phyloP scores from a whole-genome alignment of 2,888 invertebrate species.

The Formica aserva region DNA sequence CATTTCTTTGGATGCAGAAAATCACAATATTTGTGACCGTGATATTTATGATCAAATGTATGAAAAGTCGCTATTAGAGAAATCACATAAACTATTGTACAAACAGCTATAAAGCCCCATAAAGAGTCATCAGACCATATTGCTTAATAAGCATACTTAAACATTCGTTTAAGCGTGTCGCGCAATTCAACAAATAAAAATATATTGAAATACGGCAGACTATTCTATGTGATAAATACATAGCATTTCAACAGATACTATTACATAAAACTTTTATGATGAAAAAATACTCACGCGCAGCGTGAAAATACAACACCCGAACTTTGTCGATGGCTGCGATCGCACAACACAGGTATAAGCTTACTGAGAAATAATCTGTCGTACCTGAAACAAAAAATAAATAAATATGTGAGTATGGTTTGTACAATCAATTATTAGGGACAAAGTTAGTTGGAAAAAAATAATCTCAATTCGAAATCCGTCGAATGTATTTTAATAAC shows the following conservation, averaged over 20 bases:
- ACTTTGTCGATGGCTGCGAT: neutral
- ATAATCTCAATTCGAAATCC: conserved; percentile 21
- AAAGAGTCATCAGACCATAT: conserved; percentile 11
- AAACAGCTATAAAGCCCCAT: neutral
- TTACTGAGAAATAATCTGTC: conserved; percentile 38
- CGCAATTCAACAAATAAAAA: conserved; percentile 19
- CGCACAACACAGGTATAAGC: neutral
- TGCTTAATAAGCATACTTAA: conserved; percentile 20
- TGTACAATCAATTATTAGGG: neutral
- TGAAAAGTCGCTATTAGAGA: conserved; percentile 15
- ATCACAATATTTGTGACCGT: neutral
- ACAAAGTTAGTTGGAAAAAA: conserved; percentile 32
- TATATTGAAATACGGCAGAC: neutral
- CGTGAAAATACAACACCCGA: neutral
- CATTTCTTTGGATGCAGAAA: conserved; percentile 1
- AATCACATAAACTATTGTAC: neutral
- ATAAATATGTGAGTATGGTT: conserved; percentile 5
- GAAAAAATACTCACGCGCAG: conserved; percentile 27
- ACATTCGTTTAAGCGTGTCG: conserved; percentile 17
- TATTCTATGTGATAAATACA: conserved; percentile 1
- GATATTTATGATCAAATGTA: neutral
- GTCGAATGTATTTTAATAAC: conserved; percentile 34
- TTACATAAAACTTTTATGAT: neutral
- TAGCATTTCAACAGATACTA: neutral
- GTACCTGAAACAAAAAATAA: conserved; percentile 53